A percentile compares a stretch with the other conserved stretches of the same genome.
Conservation (phyloP, 2,888 invertebrate genomes). For the Doris montereyensis region DNA sequence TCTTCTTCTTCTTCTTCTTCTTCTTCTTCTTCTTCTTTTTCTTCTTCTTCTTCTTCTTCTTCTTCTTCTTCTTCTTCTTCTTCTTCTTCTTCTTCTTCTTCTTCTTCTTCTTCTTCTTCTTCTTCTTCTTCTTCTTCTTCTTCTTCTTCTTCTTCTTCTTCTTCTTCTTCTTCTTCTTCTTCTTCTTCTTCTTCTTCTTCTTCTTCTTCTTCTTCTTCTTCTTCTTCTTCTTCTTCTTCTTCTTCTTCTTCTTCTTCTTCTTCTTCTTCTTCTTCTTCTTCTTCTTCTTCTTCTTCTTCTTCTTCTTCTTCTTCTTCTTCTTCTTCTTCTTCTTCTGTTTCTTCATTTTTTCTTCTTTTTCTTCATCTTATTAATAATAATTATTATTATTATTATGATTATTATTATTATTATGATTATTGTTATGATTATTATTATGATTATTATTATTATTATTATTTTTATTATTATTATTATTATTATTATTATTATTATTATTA, state of each 20-base stretch:
- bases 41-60: neutral
- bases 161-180: neutral
- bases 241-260: conserved; percentile 6
- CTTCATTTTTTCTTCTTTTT: neutral
- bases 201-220: neutral
- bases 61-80: neutral
- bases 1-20: neutral
- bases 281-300: neutral
- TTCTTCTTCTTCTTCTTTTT: neutral
- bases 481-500: too few species aligned
- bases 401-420: too few species aligned
- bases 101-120: neutral
- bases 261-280: conserved; percentile 19
- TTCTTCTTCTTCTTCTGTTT: neutral
- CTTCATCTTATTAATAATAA: too few species aligned
- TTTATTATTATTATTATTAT: too few species aligned
- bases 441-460: too few species aligned
- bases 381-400: too few species aligned
- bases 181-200: conserved; percentile 1
- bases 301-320: neutral
- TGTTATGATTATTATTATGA: too few species aligned
- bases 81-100: neutral
- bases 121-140: neutral
- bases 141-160: neutral
- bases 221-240: neutral